These are phyloP conservation scores for Beaufortia kweichowensis DNA, from an alignment of 2,113 vertebrate genomes.

Conservation along the genomic window DNA sequence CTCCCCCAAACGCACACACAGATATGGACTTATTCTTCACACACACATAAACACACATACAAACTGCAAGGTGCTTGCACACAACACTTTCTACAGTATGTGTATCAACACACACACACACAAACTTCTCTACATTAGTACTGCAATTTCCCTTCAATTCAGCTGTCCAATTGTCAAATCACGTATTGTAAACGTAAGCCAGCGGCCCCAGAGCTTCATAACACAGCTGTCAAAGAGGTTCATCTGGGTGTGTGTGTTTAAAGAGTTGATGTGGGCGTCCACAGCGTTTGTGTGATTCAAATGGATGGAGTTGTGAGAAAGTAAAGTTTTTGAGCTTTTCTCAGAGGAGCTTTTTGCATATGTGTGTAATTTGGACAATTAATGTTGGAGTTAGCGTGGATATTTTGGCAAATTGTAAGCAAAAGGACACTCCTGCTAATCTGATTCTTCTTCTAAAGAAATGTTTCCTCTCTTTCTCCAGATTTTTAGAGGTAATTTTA, in stretches of 20 bases:
- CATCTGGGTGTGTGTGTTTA: conserved; percentile 69
- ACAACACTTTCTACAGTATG: neutral
- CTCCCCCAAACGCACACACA: conserved; percentile 46
- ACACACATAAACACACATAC: conserved; percentile 19
- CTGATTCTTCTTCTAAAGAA: too few relatives aligned
- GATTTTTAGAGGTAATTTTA: too few relatives aligned
- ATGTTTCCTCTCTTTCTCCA: too few relatives aligned
- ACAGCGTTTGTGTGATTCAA: conserved; percentile 69
- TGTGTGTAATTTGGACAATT: neutral
- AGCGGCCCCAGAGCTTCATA: conserved; percentile 72
- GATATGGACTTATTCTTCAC: neutral
- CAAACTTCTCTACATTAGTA: conserved; percentile 48
- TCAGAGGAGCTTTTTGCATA: neutral
- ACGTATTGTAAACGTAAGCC: conserved; percentile 75
- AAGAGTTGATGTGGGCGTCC: conserved; percentile 66
- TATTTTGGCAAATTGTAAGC: too few relatives aligned
- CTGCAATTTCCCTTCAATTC: conserved; percentile 50
- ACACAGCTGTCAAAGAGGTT: conserved; percentile 72
- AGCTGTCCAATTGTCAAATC: conserved; percentile 72
- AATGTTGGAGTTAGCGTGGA: too few relatives aligned
- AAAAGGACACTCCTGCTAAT: too few relatives aligned
- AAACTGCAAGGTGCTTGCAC: neutral
- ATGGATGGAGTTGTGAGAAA: conserved; percentile 63
- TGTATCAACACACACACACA: neutral
- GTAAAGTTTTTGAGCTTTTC: conserved; percentile 1